phyloP scores from a whole-genome alignment of 2,888 invertebrate genomes.

The Brachycybe producta region DNA sequence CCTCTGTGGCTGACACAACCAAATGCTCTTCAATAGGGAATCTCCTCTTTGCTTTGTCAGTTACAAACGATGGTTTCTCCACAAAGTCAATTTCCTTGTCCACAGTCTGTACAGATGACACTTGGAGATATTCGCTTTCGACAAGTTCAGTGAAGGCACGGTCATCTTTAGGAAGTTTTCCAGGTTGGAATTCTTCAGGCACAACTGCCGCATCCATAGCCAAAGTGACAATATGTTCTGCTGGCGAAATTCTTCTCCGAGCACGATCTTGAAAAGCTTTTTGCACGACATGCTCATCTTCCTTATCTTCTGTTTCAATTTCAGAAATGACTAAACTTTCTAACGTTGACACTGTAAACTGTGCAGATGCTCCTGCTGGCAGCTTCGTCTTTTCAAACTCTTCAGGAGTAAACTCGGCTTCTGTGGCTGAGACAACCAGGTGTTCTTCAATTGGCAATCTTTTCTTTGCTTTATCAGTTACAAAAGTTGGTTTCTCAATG shows the following conservation, averaged over 20 bases:
- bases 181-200: slow-evolving; percentile 4
- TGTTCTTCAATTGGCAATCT: slow-evolving; percentile 13
- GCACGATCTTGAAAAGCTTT: background rate
- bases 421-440: slow-evolving; percentile 15
- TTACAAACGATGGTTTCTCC: slow-evolving; percentile 14
- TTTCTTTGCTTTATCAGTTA: slow-evolving; percentile 1
- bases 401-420: slow-evolving; percentile 3
- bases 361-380: background rate
- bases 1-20: slow-evolving; percentile 10
- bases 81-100: slow-evolving; percentile 13
- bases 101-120: slow-evolving; percentile 20
- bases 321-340: slow-evolving; percentile 15
- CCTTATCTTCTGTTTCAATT: slow-evolving; percentile 12
- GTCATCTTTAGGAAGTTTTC: slow-evolving; percentile 20
- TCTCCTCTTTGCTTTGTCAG: slow-evolving; percentile 14
- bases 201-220: background rate
- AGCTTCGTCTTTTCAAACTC: background rate
- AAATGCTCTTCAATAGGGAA: slow-evolving; percentile 13
- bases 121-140: slow-evolving; percentile 27
- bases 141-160: slow-evolving; percentile 24
- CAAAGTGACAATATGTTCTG: slow-evolving; percentile 12
- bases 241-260: slow-evolving; percentile 7
- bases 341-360: background rate
- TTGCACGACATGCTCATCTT: slow-evolving; percentile 9
- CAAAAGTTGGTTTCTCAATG: slow-evolving; percentile 21